Conservation (phyloP, 2,888 invertebrate species). For the Polydrusus pterygomalis region DNA sequence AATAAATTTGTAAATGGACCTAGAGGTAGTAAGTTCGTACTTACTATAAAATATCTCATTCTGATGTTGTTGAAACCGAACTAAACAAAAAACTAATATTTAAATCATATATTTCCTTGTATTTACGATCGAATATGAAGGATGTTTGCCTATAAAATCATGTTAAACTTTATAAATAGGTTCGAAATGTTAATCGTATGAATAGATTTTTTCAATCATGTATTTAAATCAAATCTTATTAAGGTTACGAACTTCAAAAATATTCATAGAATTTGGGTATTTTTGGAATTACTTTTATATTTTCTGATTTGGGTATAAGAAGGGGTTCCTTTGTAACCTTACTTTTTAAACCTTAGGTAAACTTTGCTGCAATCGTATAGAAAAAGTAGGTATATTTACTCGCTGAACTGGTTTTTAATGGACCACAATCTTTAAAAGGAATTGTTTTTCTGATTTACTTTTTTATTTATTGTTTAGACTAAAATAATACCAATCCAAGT, state of each 20-base stretch:
- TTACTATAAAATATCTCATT: constrained; percentile 37
- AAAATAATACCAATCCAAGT: too few relatives aligned
- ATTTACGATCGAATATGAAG: constrained; percentile 22
- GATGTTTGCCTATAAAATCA: constrained; percentile 4
- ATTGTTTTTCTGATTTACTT: too few relatives aligned
- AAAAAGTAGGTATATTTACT: too few relatives aligned
- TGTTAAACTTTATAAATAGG: background rate
- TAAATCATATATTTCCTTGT: constrained; percentile 10
- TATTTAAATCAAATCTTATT: background rate
- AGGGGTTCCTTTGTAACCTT: too few relatives aligned
- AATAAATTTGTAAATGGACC: too few relatives aligned
- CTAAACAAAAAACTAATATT: constrained; percentile 29
- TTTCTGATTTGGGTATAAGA: too few relatives aligned
- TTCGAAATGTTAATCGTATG: constrained; percentile 21
- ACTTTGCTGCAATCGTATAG: too few relatives aligned
- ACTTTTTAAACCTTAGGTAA: too few relatives aligned
- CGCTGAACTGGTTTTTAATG: too few relatives aligned
- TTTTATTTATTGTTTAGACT: too few relatives aligned
- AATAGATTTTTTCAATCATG: background rate
- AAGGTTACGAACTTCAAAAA: constrained; percentile 7
- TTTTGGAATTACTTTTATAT: too few relatives aligned
- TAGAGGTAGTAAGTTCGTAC: background rate
- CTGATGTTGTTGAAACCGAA: constrained; percentile 20
- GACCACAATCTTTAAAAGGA: too few relatives aligned
- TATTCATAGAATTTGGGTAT: background rate